Conservation (phyloP, 2,113 vertebrate genomes). For the Cercopithecus mona region DNA sequence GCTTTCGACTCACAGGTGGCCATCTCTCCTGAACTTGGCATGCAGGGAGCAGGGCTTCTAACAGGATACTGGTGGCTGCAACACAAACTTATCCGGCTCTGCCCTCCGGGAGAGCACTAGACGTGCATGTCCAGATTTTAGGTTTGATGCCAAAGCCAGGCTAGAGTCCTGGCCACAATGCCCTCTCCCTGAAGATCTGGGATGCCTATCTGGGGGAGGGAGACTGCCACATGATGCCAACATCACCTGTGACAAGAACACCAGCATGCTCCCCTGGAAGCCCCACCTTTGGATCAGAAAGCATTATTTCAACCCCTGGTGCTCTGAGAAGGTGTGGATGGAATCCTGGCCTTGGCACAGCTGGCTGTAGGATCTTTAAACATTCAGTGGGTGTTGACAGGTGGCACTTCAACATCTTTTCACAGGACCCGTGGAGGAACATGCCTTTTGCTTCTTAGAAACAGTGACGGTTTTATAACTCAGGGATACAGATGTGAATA, state of each 20-base stretch:
- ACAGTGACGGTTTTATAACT: background rate
- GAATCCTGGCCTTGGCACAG: background rate
- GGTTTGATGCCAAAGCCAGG: background rate
- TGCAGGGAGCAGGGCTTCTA: background rate
- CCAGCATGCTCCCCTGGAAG: background rate
- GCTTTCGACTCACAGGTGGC: background rate
- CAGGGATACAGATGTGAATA: background rate
- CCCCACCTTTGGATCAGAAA: background rate
- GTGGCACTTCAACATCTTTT: background rate
- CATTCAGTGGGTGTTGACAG: no score
- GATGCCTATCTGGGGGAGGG: accelerated
- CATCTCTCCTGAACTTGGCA: background rate
- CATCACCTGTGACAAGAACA: no score
- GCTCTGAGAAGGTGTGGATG: background rate
- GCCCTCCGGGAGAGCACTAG: background rate
- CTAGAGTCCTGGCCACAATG: background rate
- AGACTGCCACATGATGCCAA: no score
- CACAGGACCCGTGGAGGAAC: background rate
- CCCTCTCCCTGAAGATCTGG: background rate
- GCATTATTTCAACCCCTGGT: background rate
- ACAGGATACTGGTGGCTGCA: no score
- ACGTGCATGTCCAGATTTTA: background rate
- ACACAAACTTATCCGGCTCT: background rate
- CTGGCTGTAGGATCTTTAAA: background rate
- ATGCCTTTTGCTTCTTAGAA: background rate